Evolutionary conservation across 2,888 invertebrate species (phyloP), one percentile per base, ranked within the genome.

Genomic region (Polylopha cassiicola): DNA sequence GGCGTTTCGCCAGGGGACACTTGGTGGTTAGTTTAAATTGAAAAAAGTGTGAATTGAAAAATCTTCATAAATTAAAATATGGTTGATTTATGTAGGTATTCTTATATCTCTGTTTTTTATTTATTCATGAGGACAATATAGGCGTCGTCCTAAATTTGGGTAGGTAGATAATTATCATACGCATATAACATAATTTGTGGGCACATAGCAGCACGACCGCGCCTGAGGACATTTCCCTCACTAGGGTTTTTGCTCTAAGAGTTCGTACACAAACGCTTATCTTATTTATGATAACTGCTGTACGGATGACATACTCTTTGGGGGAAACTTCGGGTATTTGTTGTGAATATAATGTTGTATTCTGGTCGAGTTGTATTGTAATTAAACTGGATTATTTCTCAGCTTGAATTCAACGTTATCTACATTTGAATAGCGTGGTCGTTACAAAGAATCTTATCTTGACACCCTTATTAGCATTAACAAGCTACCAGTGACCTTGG

Each of bases 1-100:
- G 80, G 78, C 73, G 37, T 33, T 22, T 53, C 46, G 73, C 82
- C 80, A 78, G 63, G 60, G 62, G 70, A 75, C 74, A 70, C 67
- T 73, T 73, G 64, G 59, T 65, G 57, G 62, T 44, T 48, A 45
- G 39, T 39, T 33, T 41, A 43, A 39, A 47, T 33, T 56, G 38
- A 50, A 62, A 61, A 60, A 65, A 52, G 54, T 65, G 61, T 68
- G 58, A 64, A 58, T 49, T 54, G 50, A 55, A 56, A 61, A n/a
- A n/a, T n/a, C n/a, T n/a, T n/a, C n/a, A n/a, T n/a, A n/a, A n/a
- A n/a, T n/a, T n/a, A n/a, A n/a, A n/a, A n/a, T n/a, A n/a, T n/a
- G n/a, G n/a, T n/a, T n/a, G n/a, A n/a, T n/a, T n/a, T n/a, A n/a
- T n/a, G n/a, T n/a, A n/a, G n/a, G n/a, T n/a, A n/a, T n/a, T n/a